Evolutionary conservation across 2,797 vertebrate species (phyloP).

Genomic region (Tapera naevia): DNA sequence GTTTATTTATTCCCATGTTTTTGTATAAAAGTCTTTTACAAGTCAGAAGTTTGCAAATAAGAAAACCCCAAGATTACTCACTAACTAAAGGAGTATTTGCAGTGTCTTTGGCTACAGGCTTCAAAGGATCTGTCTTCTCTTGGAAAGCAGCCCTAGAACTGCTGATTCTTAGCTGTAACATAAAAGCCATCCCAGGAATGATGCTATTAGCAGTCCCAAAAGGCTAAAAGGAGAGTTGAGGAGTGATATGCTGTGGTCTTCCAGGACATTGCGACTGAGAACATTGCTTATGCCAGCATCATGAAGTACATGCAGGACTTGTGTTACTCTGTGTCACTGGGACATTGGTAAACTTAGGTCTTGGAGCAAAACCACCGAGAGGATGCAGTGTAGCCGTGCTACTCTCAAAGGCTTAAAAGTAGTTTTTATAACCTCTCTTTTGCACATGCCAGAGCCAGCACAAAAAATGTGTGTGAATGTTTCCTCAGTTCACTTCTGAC

Average conservation of each 20-base stretch:
- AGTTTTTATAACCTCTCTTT: not conserved
- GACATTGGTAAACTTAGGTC: not conserved
- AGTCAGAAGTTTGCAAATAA: conserved; percentile 41
- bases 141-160: conserved; percentile 44
- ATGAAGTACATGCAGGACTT: not conserved
- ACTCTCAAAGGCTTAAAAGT: not conserved
- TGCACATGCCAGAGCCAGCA: not conserved
- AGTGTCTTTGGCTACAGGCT: conserved; percentile 39
- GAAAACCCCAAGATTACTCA: conserved; percentile 22
- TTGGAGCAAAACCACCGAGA: not conserved
- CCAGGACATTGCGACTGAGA: not conserved
- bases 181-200: conserved; percentile 45
- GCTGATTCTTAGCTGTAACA: conserved; percentile 43
- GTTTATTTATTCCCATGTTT: not conserved
- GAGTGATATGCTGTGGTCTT: not conserved
- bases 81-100: conserved; percentile 32
- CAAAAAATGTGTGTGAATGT: not conserved
- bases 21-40: conserved; percentile 14
- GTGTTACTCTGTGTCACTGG: not conserved
- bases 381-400: not conserved
- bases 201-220: conserved; percentile 38
- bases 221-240: conserved; percentile 42
- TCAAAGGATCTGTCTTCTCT: conserved; percentile 55
- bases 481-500: conserved; percentile 41
- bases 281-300: not conserved